phyloP scores from a whole-genome alignment of 2,113 vertebrate species.

The Cheilinus undulatus region DNA sequence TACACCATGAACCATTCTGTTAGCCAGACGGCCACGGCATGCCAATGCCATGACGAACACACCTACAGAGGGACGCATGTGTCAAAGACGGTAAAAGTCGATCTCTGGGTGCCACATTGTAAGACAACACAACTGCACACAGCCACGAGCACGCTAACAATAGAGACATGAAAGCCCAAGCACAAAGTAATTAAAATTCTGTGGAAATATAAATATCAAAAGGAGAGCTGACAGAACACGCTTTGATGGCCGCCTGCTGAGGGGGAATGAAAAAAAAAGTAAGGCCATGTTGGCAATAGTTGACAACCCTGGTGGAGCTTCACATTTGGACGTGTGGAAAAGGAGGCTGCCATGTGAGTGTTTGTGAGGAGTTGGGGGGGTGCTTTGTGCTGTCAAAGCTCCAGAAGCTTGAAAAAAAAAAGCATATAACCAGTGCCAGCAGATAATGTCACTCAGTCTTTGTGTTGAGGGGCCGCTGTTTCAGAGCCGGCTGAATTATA shows the following conservation, averaged over 20 bases:
- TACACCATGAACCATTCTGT: slow-evolving; percentile 57
- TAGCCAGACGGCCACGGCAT: slow-evolving; percentile 47
- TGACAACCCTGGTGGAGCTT: slow-evolving; percentile 71
- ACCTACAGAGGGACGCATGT: slow-evolving; percentile 26
- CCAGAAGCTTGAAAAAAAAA: slow-evolving; percentile 46
- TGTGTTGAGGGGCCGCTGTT: slow-evolving; percentile 52
- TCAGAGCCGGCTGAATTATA: slow-evolving; percentile 56
- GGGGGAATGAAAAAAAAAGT: slow-evolving; percentile 16
- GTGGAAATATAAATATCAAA: slow-evolving; percentile 79
- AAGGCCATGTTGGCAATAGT: slow-evolving; percentile 71
- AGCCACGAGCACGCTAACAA: slow-evolving; percentile 56
- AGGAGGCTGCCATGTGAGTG: slow-evolving; percentile 38
- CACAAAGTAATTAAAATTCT: slow-evolving; percentile 77
- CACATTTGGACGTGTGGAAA: slow-evolving; percentile 57
- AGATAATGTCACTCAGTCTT: slow-evolving; percentile 79
- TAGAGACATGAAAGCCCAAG: slow-evolving; percentile 69
- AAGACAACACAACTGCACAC: slow-evolving; percentile 57
- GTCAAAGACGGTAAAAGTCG: slow-evolving; percentile 48
- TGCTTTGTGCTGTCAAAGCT: slow-evolving; percentile 71
- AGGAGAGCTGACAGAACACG: slow-evolving; percentile 71
- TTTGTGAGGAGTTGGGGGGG: slow-evolving; percentile 31
- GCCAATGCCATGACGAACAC: slow-evolving; percentile 29
- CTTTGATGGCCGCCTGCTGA: slow-evolving; percentile 57
- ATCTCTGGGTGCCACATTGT: slow-evolving; percentile 51
- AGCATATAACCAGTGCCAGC: slow-evolving; percentile 58